Conservation (phyloP, 35 echinoderm and acorn worm genomes). For the Patiria miniata region DNA sequence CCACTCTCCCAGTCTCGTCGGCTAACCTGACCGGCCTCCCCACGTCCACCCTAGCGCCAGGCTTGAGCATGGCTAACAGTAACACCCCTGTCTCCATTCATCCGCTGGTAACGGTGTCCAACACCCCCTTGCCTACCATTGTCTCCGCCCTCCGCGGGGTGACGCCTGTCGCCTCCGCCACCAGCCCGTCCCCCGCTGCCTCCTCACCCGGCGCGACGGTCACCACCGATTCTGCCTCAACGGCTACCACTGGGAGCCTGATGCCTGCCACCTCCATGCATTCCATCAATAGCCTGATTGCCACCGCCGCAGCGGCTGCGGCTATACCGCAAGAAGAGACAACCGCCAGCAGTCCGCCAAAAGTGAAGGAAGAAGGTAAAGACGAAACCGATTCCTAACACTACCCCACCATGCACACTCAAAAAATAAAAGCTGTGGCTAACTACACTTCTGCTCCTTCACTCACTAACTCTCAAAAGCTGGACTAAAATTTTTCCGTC, state of each 20-base stretch:
- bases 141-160: not conserved
- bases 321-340: constrained; percentile 10
- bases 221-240: not conserved
- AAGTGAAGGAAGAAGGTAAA: constrained; percentile 26
- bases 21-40: not conserved
- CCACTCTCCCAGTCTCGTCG: not conserved
- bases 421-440: not conserved
- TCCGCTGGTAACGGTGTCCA: not conserved
- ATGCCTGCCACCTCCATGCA: not conserved
- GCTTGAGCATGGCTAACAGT: not conserved
- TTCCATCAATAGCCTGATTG: not conserved
- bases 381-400: constrained; percentile 11
- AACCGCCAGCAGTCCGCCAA: not conserved
- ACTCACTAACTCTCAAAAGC: not conserved
- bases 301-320: constrained; percentile 1
- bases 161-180: not conserved
- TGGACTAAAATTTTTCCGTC: too few species aligned
- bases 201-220: not conserved
- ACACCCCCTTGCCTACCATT: not conserved
- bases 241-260: not conserved
- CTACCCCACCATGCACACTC: not conserved
- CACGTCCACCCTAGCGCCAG: not conserved
- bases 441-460: not conserved
- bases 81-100: not conserved
- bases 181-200: not conserved